These are phyloP conservation scores for Arvicanthis niloticus DNA, from an alignment of 2,113 vertebrate genomes.

Conservation along the genomic window DNA sequence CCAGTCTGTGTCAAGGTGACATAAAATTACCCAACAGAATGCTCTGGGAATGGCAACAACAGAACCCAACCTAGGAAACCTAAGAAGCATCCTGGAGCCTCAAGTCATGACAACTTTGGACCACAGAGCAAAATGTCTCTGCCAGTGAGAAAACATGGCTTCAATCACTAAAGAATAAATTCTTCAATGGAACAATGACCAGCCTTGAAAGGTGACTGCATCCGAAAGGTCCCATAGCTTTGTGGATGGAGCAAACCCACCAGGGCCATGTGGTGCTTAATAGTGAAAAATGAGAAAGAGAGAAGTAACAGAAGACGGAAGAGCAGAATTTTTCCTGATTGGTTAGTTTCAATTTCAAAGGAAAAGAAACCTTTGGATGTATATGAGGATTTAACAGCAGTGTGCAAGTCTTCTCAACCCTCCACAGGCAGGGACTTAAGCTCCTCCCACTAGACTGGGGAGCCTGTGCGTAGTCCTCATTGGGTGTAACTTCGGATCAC, in stretches of 20 bases:
- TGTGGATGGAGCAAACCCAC: not conserved
- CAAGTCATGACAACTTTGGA: not conserved
- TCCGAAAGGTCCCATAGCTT: not conserved
- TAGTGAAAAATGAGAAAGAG: not conserved
- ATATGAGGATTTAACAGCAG: not conserved
- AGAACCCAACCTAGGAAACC: not conserved
- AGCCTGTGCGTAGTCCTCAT: not conserved
- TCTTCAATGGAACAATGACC: not conserved
- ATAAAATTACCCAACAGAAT: not conserved
- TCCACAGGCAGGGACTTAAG: not conserved
- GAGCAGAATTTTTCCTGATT: not conserved
- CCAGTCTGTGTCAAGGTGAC: not conserved
- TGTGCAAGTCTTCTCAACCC: not conserved
- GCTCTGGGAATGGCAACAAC: not conserved
- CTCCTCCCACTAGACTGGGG: not conserved
- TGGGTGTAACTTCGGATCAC: not conserved
- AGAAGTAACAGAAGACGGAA: not conserved
- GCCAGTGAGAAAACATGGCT: not conserved
- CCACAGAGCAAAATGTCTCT: not conserved
- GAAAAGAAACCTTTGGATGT: not conserved
- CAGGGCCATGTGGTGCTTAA: not conserved
- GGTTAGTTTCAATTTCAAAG: not conserved
- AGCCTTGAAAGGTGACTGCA: not conserved
- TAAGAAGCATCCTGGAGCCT: not conserved
- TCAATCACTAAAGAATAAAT: not conserved